Percentiles rank a stretch among this genome's conserved stretches.
Evolutionary conservation across 2,888 invertebrate species (phyloP).

Genomic region (Meta bourneti): DNA sequence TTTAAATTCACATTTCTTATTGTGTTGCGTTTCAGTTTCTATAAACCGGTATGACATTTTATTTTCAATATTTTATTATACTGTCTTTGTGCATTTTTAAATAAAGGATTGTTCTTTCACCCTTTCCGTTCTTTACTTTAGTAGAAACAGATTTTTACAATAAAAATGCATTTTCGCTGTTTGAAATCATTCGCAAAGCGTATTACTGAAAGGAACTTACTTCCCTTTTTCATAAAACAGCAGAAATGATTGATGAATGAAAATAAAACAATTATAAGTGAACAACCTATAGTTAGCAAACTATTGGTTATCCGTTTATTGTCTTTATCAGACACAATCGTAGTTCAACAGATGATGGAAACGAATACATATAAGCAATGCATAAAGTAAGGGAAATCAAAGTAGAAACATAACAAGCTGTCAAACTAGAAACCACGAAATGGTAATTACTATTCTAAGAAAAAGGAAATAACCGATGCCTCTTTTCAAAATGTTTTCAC

Average conservation of each 20-base stretch:
- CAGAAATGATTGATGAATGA: neutral
- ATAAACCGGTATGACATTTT: no score
- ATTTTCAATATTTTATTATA: no score
- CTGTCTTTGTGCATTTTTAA: no score
- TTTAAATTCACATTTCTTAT: no score
- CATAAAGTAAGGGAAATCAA: neutral
- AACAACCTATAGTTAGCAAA: neutral
- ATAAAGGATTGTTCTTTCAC: no score
- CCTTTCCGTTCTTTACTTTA: no score
- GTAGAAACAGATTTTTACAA: neutral
- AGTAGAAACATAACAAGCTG: neutral
- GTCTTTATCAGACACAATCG: neutral
- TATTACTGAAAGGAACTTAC: neutral
- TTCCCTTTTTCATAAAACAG: neutral
- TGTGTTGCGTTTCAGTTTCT: no score
- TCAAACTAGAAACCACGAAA: neutral
- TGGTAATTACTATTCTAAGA: no score
- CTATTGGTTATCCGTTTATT: neutral
- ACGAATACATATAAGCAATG: neutral
- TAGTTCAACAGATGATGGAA: neutral
- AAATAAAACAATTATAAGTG: neutral
- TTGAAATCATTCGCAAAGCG: neutral
- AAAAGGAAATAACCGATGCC: no score
- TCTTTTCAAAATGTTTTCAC: no score
- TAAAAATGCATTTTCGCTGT: neutral